Base-by-base conservation (phyloP, 2,113 vertebrate species). In the Litocranius walleri region DNA sequence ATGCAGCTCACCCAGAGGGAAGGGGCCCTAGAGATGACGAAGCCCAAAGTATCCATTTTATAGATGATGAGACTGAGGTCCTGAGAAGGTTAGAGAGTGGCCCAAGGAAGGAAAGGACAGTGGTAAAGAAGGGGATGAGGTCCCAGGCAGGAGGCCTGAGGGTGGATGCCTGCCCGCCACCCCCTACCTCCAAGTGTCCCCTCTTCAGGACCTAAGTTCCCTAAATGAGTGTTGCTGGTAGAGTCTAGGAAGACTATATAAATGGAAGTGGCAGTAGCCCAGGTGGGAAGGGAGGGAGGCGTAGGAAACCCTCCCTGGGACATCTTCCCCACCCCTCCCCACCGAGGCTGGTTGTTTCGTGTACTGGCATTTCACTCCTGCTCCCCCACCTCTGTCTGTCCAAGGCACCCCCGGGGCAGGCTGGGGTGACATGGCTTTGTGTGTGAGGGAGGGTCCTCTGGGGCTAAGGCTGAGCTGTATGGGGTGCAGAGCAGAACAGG, bases 101-200 rank as follows among this genome's bases (percentile, higher is more conserved):
- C 30, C 10, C 9, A 25, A 78, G 52, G 74, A 54, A 12, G n/a
- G 40, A 40, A 40, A 45, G 36, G 93, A 19, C 16, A 62, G 50
- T 17, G 33, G 29, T 23, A 7, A 45, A 33, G 19, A 29, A 13
- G 33, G 30, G 21, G 52, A 17, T 19, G 43, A 45, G 29, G 62
- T 14, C 52, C 23, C 30, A 6, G 57, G 27, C 16, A 17, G n/a
- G 10, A 33, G n/a, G 56, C 16, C 48, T 13, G 4, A 4, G 77
- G 10, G 30, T 8, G 23, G 15, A 11, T 33, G 45, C 29, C 57
- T 43, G 67, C 6, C 13, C 1, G 0, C 14, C 17, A 9, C 5
- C 9, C 21, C 87, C 29, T 9, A 25, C 33, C 77, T n/a, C 10
- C 12, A 27, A 59, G 62, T 19, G 27, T 67, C 59, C 50, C 43